Percentiles rank a stretch among this genome's conserved stretches.
These are phyloP conservation scores for Eretmochelys imbricata DNA, from an alignment of 2,113 vertebrate species.

Conservation along the genomic window DNA sequence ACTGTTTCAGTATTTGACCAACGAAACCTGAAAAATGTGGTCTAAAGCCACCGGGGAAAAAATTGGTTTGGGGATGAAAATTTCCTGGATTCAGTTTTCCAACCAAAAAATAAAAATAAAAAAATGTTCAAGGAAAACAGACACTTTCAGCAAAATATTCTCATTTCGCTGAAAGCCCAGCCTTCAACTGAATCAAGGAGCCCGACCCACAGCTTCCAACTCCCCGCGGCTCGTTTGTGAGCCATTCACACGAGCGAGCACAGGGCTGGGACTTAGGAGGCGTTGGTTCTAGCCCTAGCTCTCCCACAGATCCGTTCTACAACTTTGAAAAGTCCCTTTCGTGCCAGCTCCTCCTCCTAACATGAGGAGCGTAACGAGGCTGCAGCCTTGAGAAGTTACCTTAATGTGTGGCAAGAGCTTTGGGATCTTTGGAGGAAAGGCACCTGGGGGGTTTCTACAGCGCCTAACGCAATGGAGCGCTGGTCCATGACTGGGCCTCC, in stretches of 20 bases:
- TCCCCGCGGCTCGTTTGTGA: not conserved
- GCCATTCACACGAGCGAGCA: not conserved
- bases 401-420: not conserved
- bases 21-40: not conserved
- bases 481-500: not conserved
- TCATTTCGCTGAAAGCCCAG: too few relatives aligned
- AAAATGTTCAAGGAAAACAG: too few relatives aligned
- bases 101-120: too few relatives aligned
- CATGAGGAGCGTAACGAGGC: not conserved
- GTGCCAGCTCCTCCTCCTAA: not conserved
- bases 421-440: not conserved
- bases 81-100: not conserved
- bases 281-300: too few relatives aligned
- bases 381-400: not conserved
- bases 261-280: not conserved
- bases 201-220: not conserved
- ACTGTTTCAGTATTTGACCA: not conserved
- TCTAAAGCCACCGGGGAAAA: not conserved
- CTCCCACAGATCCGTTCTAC: too few relatives aligned
- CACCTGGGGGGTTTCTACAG: not conserved
- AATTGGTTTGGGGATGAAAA: not conserved
- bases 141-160: too few relatives aligned
- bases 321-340: not conserved
- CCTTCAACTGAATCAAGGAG: not conserved
- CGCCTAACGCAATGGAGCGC: not conserved